Base-by-base conservation (phyloP, 64 coral and sea anemone species). In the Montipora foliosa region DNA sequence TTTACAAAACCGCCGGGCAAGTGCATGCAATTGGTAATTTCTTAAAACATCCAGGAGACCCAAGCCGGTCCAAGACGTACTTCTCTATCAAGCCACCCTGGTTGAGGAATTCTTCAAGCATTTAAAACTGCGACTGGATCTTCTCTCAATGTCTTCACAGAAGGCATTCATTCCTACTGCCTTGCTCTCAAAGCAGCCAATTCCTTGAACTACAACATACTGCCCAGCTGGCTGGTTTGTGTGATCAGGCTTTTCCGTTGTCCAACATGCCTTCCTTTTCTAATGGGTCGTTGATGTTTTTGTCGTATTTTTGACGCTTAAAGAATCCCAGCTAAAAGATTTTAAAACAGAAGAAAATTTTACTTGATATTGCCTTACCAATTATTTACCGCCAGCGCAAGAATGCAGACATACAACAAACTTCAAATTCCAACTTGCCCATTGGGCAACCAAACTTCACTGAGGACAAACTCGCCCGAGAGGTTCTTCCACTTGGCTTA, bases 231-330 rank as follows among this genome's bases (percentile, higher is more conserved):
- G 9, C 0, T 13, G 60, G 10, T 14, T 11, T 12, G 6, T 29
- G 29, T 29, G 7, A 15, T 86, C 67, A 86, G 14, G 19, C 82
- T 22, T 88, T 88, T 61, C 74, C 80, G 53, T 87, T 87, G 62
- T 69, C 78, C 45, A 93, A 22, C 84, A 93, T 93, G 57, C 52
- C 84, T 6, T 93, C 84, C 58, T 3, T 48, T 48, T 93, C 92
- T 50, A 11, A 8, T 21, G 84, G 47, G 48, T 79, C 82, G 12
- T 61, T 93, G 22, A 93, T 87, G n/a, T 93, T 93, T 58, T 87
- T 87, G 87, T 93, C 92, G 74, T 79, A 93, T 47, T 79, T 93
- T 74, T 93, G 85, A 19, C 92, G 83, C 76, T 88, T 93, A 64
- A 93, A 93, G 22, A 93, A 93, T 74, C 92, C 92, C 44, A 87